phyloP scores from a whole-genome alignment of 92 coral and sea anemone species.

The Porites cylindrica region DNA sequence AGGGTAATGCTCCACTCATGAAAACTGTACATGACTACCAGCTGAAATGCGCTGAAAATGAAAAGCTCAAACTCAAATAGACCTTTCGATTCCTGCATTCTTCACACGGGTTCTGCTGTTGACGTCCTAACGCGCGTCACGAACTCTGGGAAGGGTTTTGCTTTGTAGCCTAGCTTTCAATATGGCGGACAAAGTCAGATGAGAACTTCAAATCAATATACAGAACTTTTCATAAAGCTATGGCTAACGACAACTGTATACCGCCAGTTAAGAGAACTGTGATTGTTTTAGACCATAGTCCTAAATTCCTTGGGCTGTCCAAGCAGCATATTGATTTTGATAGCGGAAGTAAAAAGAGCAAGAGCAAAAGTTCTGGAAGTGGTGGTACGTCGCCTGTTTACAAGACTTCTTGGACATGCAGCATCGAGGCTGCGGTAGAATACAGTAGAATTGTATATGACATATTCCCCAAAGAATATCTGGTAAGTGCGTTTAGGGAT shows the following conservation, averaged over 20 bases:
- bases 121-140: neutral
- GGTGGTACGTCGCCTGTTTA: constrained; percentile 74
- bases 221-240: neutral
- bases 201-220: neutral
- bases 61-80: too few species aligned
- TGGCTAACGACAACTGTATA: constrained; percentile 10
- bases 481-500: constrained; percentile 62
- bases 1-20: too few species aligned
- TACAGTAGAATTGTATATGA: constrained; percentile 97
- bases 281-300: constrained; percentile 88
- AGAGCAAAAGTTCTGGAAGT: constrained; percentile 37
- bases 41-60: too few species aligned
- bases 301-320: constrained; percentile 79
- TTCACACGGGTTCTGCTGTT: too few species aligned
- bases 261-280: constrained; percentile 73
- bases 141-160: neutral
- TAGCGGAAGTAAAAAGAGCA: constrained; percentile 78
- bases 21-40: too few species aligned
- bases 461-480: constrained; percentile 86
- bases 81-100: too few species aligned
- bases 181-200: constrained; percentile 25
- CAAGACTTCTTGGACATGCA: constrained; percentile 97
- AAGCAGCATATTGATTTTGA: constrained; percentile 97
- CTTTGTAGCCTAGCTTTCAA: constrained; percentile 40
- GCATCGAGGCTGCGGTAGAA: constrained; percentile 95